phyloP scores from a whole-genome alignment of 1,140 invertebrate genomes.

The Ctenoplectra terminalis region DNA sequence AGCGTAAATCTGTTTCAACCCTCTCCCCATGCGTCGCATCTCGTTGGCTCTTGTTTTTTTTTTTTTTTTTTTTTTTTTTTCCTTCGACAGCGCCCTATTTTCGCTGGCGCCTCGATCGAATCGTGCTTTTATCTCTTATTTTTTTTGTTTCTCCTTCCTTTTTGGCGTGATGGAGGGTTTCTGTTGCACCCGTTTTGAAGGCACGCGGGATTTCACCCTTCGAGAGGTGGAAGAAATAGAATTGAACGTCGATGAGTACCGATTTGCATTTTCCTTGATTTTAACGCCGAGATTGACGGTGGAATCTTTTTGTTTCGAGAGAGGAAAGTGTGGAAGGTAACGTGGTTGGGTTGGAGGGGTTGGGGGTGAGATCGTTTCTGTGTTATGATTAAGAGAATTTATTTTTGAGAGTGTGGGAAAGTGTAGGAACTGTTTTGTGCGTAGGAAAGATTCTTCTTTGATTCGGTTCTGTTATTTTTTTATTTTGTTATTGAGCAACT shows the following conservation, averaged over 20 bases:
- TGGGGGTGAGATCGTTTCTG: neutral
- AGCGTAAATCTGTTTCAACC: neutral
- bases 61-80: neutral
- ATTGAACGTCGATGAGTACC: conserved; percentile 8
- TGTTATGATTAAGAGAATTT: neutral
- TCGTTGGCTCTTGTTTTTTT: neutral
- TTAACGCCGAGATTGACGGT: conserved; percentile 1
- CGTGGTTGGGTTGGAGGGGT: neutral
- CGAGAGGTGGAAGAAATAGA: conserved; percentile 2
- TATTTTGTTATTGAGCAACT: no score
- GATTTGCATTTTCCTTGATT: conserved; percentile 34
- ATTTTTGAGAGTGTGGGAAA: neutral
- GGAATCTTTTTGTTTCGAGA: neutral
- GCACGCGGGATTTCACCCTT: neutral
- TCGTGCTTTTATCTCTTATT: neutral
- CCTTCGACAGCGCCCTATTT: neutral
- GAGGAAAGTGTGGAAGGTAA: neutral
- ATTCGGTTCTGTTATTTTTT: neutral
- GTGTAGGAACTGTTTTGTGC: no score
- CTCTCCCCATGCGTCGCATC: neutral
- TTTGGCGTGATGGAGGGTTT: no score
- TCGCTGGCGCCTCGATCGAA: neutral
- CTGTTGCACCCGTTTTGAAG: neutral
- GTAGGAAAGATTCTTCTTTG: no score
- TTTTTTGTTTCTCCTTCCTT: neutral